phyloP scores from a whole-genome alignment of 2,113 vertebrate genomes.

The Pollimyrus isidori region DNA sequence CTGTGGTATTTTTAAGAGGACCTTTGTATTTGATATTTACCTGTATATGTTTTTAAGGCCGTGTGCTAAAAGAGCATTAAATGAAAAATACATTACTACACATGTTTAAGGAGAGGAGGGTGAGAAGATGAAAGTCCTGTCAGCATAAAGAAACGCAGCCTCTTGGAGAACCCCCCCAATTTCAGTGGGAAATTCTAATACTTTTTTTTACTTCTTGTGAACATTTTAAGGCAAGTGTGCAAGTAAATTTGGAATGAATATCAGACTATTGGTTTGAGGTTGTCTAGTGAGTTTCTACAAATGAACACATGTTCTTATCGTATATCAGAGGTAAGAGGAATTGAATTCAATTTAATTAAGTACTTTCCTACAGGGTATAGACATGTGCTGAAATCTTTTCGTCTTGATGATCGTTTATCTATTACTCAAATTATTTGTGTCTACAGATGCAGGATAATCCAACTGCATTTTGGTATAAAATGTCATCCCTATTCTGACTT shows the following conservation, averaged over 20 bases:
- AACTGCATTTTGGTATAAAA: not conserved
- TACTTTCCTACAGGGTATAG: not conserved
- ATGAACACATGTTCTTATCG: not conserved
- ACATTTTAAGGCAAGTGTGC: not conserved
- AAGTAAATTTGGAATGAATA: not conserved
- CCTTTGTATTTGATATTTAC: not conserved
- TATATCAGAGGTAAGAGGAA: not conserved
- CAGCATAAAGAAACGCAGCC: not conserved
- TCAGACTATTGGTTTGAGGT: not conserved
- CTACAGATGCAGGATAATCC: not conserved
- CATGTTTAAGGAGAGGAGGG: not conserved
- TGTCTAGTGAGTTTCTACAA: not conserved
- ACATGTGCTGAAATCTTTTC: not conserved
- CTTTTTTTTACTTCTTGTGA: not conserved
- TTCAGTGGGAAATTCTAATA: not conserved
- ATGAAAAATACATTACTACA: not conserved
- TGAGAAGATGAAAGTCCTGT: not conserved
- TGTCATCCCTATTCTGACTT: not conserved
- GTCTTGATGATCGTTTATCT: not conserved
- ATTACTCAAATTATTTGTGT: not conserved
- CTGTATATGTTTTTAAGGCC: not conserved
- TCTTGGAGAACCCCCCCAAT: not conserved
- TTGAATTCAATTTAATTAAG: not conserved
- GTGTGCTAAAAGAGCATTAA: not conserved
- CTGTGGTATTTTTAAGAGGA: not conserved